phyloP scores from a whole-genome alignment of 2,797 vertebrate genomes.

The Spea hammondii region DNA sequence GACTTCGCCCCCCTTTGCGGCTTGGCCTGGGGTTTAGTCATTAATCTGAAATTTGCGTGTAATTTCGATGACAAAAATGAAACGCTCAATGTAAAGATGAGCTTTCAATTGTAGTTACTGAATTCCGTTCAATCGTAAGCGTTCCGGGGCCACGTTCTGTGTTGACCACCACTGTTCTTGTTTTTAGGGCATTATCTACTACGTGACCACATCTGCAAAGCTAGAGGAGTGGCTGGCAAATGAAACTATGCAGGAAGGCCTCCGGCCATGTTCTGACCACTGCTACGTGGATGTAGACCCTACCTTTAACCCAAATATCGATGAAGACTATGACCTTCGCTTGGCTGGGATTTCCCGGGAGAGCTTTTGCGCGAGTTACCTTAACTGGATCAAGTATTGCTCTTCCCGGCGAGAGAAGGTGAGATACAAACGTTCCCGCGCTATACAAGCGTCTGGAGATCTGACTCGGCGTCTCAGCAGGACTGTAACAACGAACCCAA shows the following conservation, averaged over 20 bases:
- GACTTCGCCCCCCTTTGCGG: too few species aligned
- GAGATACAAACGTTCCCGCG: background rate
- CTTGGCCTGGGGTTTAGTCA: too few species aligned
- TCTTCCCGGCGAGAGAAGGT: conserved; percentile 89
- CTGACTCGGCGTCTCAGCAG: too few species aligned
- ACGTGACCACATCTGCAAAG: conserved; percentile 87
- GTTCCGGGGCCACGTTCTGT: too few species aligned
- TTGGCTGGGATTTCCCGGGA: conserved; percentile 94
- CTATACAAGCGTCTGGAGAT: too few species aligned
- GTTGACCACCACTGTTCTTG: background rate
- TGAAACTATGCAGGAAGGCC: conserved; percentile 91
- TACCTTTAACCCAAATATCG: conserved; percentile 97
- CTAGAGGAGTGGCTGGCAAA: conserved; percentile 96
- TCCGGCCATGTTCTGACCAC: conserved; percentile 82
- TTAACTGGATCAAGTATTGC: conserved; percentile 97
- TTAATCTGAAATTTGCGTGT: too few species aligned
- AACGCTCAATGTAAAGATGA: too few species aligned
- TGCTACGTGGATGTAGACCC: conserved; percentile 97
- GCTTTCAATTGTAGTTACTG: too few species aligned
- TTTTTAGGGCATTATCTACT: conserved; percentile 92
- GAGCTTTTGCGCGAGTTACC: conserved; percentile 92
- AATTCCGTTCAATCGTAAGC: too few species aligned
- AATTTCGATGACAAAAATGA: too few species aligned
- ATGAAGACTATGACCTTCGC: conserved; percentile 96
- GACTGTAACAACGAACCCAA: too few species aligned